phyloP scores from a whole-genome alignment of 2,797 vertebrate genomes.

The Eptatretus atami region DNA sequence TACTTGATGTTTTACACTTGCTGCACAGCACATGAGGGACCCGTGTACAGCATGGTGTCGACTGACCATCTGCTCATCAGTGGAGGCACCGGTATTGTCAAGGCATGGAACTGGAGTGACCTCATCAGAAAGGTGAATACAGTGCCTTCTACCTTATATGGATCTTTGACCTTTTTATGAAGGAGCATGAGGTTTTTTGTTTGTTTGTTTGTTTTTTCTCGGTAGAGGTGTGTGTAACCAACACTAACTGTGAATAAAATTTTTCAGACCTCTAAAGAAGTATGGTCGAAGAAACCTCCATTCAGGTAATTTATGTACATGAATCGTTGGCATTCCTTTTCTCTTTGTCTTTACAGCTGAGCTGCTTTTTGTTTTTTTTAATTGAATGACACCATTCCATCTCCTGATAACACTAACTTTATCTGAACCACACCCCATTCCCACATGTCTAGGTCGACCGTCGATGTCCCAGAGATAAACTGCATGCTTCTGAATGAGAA shows the following conservation, averaged over 20 bases:
- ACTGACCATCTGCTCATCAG: conserved; percentile 25
- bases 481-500: conserved; percentile 22
- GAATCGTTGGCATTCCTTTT: not conserved
- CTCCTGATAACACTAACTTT: too few relatives aligned
- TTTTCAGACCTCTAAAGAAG: conserved; percentile 1
- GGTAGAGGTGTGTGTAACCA: not conserved
- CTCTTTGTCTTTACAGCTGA: too few relatives aligned
- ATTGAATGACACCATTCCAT: too few relatives aligned
- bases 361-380: too few relatives aligned
- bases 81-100: conserved; percentile 33
- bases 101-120: conserved; percentile 45
- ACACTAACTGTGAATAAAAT: not conserved
- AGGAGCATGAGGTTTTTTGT: too few relatives aligned
- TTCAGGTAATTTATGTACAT: not conserved
- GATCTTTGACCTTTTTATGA: too few relatives aligned
- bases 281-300: conserved; percentile 2
- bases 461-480: conserved; percentile 60
- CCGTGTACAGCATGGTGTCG: conserved; percentile 34
- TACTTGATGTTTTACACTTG: not conserved
- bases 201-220: too few relatives aligned
- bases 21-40: conserved; percentile 32
- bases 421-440: too few relatives aligned
- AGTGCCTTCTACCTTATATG: too few relatives aligned
- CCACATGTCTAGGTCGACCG: conserved; percentile 18
- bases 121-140: conserved; percentile 33